Evolutionary conservation across 2,888 invertebrate species (phyloP).

Genomic region (Oscheius sp.): DNA sequence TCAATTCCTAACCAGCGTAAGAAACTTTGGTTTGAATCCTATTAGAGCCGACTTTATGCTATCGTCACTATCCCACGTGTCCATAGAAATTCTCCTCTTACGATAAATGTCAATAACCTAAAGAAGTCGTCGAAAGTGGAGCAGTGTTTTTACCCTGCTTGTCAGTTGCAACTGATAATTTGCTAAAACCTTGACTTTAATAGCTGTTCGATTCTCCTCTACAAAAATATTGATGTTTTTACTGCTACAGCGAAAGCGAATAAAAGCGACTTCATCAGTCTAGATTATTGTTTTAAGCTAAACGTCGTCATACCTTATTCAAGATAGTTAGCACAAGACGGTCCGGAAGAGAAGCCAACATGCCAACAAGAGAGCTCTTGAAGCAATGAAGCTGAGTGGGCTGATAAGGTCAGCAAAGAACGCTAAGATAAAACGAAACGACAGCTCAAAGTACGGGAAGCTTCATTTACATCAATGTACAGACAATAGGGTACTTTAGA

Average conservation of each 20-base stretch:
- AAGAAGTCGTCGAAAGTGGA: background rate
- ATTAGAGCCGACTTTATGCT: background rate
- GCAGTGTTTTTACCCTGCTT: background rate
- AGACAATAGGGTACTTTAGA: background rate
- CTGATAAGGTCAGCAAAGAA: no score
- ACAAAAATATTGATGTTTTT: background rate
- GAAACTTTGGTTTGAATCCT: background rate
- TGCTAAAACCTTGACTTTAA: background rate
- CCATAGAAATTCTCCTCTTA: background rate
- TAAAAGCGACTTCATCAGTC: background rate
- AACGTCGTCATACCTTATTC: background rate
- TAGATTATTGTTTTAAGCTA: background rate
- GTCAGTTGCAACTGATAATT: conserved; percentile 1
- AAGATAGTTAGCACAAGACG: background rate
- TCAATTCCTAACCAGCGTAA: background rate
- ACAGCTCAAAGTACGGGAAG: no score
- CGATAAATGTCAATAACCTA: conserved; percentile 15
- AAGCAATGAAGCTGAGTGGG: background rate
- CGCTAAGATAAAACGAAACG: no score
- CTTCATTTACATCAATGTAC: background rate
- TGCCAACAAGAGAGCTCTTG: background rate
- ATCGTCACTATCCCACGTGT: background rate
- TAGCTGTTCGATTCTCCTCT: background rate
- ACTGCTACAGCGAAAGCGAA: background rate
- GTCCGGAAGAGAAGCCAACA: background rate